A percentile compares a stretch with the other conserved stretches of the same genome.
Evolutionary conservation across 2,113 vertebrate species (phyloP).

Genomic region (Nestor notabilis): DNA sequence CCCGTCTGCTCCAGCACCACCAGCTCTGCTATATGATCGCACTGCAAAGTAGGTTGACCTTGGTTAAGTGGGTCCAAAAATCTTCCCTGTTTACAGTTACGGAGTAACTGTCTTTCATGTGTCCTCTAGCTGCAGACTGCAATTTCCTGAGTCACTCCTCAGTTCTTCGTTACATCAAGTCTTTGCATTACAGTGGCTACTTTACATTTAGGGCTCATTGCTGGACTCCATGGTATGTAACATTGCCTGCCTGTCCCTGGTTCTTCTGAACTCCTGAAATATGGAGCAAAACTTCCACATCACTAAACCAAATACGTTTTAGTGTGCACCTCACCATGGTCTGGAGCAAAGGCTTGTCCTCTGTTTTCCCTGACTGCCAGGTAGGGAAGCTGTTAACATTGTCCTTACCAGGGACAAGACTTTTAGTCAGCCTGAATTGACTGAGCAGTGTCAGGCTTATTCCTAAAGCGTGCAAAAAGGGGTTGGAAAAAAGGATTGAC

Average conservation of each 20-base stretch:
- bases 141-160: neutral
- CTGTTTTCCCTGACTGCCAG: neutral
- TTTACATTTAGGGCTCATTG: neutral
- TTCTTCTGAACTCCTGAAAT: neutral
- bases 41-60: constrained; percentile 30
- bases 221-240: neutral
- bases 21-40: neutral
- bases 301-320: neutral
- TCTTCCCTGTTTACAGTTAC: neutral
- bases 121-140: neutral
- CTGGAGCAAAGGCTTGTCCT: neutral
- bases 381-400: neutral
- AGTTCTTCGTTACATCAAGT: neutral
- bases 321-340: neutral
- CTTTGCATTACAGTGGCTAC: neutral
- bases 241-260: neutral
- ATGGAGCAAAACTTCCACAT: neutral
- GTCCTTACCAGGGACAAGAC: neutral
- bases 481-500: neutral
- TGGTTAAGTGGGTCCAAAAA: constrained; percentile 34
- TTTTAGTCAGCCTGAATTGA: neutral
- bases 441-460: neutral
- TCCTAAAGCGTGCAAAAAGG: neutral
- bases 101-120: neutral
- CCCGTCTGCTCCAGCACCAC: neutral